Base-by-base conservation (phyloP, 2,888 invertebrate species). In the Petrolisthes cinctipes region DNA sequence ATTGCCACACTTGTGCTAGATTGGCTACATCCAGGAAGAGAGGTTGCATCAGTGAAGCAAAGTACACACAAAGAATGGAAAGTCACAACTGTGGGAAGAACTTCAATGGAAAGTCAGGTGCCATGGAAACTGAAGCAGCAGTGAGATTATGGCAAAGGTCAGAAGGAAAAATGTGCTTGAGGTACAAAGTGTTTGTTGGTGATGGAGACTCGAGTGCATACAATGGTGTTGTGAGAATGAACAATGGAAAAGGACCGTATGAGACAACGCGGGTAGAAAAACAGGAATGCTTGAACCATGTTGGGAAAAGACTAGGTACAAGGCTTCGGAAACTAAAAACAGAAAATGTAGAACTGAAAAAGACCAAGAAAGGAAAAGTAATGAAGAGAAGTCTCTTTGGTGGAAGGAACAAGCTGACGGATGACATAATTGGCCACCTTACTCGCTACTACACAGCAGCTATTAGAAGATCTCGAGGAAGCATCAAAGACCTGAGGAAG, bases 171-270 rank as follows among this genome's bases (percentile, higher is more conserved):
- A 66, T 82, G 66, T 51, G 51, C 14, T 51, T 68, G 17, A n/a
- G 37, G 53, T 82, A 82, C 17, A 51, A 66, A 82, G 4, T 23
- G 14, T 82, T 82, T 6, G 82, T 82, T 51, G 5, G 14, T 68
- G 82, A 82, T 68, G 82, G 82, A 51, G 68, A 82, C 37, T 23
- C 66, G 5, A 68, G 17, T 9, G 14, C 68, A 14, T 82, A 68
- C 68, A 68, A 82, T 11, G 66, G 68, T 51, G 82, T 82, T 7
- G 5, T 9, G 17, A 4, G 7, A 23, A 37, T 82, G 82, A 82
- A 79, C 79, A 79, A 79, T 51, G 79, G 79, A n/a, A 79, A 79
- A 53, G 79, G 82, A 23, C 66, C 82, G 4, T 82, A 82, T 51
- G 17, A 68, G 14, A 14, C 23, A 20, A 82, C 68, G 4, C 6